phyloP scores from a whole-genome alignment of 2,797 vertebrate species.

The Rousettus madagascariensis region DNA sequence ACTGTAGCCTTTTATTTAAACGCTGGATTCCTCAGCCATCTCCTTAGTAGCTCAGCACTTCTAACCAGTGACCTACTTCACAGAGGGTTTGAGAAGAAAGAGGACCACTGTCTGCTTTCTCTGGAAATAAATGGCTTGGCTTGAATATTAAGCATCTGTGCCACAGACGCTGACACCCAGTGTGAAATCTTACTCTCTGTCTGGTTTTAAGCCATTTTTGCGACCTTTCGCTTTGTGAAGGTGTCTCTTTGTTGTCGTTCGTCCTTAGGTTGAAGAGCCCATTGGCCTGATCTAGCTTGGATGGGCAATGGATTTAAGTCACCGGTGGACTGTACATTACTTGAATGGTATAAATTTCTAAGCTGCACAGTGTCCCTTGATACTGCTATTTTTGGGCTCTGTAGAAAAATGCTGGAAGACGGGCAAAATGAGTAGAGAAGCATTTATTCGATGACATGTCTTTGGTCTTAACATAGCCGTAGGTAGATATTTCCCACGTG shows the following conservation, averaged over 20 bases:
- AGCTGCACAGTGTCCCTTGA: not conserved
- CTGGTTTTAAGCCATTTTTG: not conserved
- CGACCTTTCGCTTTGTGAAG: not conserved
- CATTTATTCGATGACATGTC: not conserved
- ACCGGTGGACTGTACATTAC: not conserved
- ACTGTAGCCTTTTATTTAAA: not conserved
- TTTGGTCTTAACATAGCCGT: not conserved
- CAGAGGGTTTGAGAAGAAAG: not conserved
- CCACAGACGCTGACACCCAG: not conserved
- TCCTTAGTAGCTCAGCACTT: not conserved
- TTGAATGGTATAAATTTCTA: not conserved
- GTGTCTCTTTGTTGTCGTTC: not conserved
- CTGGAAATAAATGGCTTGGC: not conserved
- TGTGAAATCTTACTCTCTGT: not conserved
- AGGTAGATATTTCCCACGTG: not conserved
- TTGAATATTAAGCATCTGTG: not conserved
- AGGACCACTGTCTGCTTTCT: not conserved
- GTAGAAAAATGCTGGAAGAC: not conserved
- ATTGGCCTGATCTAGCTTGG: not conserved
- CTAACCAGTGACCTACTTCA: not conserved
- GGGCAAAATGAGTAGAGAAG: not conserved
- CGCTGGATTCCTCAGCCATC: not conserved
- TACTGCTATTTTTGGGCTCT: not conserved
- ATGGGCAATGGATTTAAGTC: not conserved
- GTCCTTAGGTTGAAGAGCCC: not conserved